These are phyloP conservation scores for Sander vitreus DNA, from an alignment of 2,113 vertebrate species.

Conservation along the genomic window DNA sequence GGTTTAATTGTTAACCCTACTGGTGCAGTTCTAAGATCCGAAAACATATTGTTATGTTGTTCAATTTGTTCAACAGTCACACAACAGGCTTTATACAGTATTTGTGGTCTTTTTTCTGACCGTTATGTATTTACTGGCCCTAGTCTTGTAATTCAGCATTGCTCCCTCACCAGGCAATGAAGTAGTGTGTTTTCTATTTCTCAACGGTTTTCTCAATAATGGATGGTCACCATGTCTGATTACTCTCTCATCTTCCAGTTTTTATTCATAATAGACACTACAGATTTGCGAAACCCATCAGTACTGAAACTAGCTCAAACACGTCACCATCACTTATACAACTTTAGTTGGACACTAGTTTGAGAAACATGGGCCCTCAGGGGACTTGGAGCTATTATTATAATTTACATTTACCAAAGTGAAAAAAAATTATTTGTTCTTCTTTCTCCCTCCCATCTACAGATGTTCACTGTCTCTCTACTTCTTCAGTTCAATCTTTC, in stretches of 20 bases:
- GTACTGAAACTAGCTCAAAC: slow-evolving; percentile 1
- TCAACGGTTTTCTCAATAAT: slow-evolving; percentile 29
- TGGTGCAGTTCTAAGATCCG: not conserved
- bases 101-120: not conserved
- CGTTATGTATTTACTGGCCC: not conserved
- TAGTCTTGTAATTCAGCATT: not conserved
- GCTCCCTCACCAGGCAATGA: not conserved
- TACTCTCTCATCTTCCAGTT: not conserved
- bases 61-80: not conserved
- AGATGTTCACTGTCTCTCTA: not conserved
- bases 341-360: not conserved
- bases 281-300: slow-evolving; percentile 23
- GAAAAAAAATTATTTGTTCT: not conserved
- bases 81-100: not conserved
- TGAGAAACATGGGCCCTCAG: not conserved
- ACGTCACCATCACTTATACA: not conserved
- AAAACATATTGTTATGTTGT: not conserved
- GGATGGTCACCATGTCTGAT: slow-evolving; percentile 17
- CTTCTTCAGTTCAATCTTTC: not conserved
- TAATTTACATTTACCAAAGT: not conserved
- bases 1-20: not conserved
- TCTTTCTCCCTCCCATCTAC: slow-evolving; percentile 11
- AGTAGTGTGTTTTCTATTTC: slow-evolving; percentile 2
- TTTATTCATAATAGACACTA: slow-evolving; percentile 4
- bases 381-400: not conserved